These are phyloP conservation scores for Galeopsomyia nigrocyanea DNA, from an alignment of 2,888 invertebrate genomes.

Conservation along the genomic window DNA sequence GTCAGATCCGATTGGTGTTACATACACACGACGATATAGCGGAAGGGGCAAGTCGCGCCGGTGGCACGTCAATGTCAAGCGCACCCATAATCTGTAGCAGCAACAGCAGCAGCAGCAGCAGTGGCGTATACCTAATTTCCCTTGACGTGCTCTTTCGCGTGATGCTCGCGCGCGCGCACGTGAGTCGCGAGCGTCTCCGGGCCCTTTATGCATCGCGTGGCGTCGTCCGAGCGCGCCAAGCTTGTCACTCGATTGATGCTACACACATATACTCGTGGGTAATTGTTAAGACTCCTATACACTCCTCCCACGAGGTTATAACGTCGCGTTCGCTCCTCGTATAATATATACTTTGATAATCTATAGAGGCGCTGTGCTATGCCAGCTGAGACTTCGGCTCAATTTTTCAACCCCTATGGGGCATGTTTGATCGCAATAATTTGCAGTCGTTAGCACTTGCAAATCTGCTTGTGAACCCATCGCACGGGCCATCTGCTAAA, in stretches of 20 bases:
- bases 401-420: no score
- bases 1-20: neutral
- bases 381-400: no score
- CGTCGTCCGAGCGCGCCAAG: neutral
- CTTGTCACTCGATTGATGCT: neutral
- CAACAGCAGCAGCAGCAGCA: slow-evolving; percentile 46
- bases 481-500: no score
- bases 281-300: neutral
- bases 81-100: slow-evolving; percentile 54
- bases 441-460: no score
- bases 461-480: no score
- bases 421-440: no score
- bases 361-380: no score
- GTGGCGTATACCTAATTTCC: slow-evolving; percentile 58
- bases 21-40: no score
- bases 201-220: neutral
- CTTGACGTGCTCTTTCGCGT: slow-evolving; percentile 55
- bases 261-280: neutral
- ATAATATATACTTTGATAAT: no score
- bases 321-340: no score
- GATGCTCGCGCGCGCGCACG: slow-evolving; percentile 30
- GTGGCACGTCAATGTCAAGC: slow-evolving; percentile 53
- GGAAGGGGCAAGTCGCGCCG: slow-evolving; percentile 35
- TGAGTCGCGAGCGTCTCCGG: neutral
- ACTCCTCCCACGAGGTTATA: no score